Conservation (phyloP, 2,888 invertebrate genomes). For the Stenoptilia bipunctidactyla region DNA sequence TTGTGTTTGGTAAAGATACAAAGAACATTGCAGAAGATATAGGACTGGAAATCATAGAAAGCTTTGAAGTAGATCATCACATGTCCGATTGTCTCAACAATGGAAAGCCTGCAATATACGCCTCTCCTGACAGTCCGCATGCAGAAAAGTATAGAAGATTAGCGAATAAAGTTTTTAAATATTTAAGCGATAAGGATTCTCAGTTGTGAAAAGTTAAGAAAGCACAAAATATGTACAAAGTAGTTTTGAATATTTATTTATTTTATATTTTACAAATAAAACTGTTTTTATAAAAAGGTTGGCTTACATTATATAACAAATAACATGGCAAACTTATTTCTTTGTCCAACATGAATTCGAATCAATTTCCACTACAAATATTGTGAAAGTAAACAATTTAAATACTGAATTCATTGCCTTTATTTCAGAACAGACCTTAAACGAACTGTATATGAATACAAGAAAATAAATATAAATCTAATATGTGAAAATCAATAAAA, state of each 20-base stretch:
- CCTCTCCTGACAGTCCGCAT: conserved; percentile 69
- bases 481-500: no score
- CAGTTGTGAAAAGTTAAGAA: conserved; percentile 31
- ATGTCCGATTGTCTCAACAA: conserved; percentile 79
- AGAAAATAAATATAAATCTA: no score
- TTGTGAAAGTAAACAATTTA: conserved; percentile 11
- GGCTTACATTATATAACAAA: conserved; percentile 20
- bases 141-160: conserved; percentile 56
- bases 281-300: conserved; percentile 25
- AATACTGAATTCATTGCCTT: neutral
- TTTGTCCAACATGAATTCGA: conserved; percentile 10
- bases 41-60: conserved; percentile 75
- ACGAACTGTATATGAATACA: no score
- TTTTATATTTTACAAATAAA: conserved; percentile 36
- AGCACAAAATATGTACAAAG: conserved; percentile 18
- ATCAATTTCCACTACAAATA: conserved; percentile 28
- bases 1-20: conserved; percentile 80
- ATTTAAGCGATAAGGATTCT: conserved; percentile 45
- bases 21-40: conserved; percentile 74
- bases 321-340: conserved; percentile 11
- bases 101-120: conserved; percentile 81
- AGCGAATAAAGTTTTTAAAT: conserved; percentile 58
- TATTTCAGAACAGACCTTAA: no score
- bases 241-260: conserved; percentile 28
- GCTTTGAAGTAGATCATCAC: conserved; percentile 79